These are phyloP conservation scores for Caenorhabditis plicata DNA, from an alignment of 2,888 invertebrate species.

Conservation along the genomic window DNA sequence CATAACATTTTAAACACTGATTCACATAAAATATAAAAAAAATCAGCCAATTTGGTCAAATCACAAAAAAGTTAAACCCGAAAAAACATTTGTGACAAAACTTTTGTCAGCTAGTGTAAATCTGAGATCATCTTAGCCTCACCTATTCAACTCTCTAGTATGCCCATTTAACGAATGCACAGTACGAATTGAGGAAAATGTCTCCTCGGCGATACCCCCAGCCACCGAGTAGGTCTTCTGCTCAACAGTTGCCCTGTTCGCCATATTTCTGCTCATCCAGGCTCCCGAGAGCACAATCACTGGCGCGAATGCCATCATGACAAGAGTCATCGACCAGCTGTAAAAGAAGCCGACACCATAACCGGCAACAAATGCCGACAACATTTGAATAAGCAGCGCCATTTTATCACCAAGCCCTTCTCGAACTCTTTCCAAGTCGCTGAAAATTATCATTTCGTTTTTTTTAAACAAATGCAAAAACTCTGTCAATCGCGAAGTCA, in stretches of 20 bases:
- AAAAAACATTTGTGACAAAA: no score
- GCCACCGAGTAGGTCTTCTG: conserved; percentile 65
- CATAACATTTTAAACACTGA: no score
- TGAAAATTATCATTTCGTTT: conserved; percentile 27
- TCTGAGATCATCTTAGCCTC: neutral
- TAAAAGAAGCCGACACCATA: conserved; percentile 69
- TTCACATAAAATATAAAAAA: no score
- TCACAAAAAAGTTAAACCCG: no score
- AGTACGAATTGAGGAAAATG: conserved; percentile 65
- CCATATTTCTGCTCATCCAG: conserved; percentile 67
- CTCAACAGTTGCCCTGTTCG: conserved; percentile 67
- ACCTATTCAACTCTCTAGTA: conserved; percentile 62
- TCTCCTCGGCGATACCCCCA: conserved; percentile 66
- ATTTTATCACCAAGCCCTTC: conserved; percentile 70
- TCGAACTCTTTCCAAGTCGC: conserved; percentile 70
- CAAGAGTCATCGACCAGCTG: conserved; percentile 71
- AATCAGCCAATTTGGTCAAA: no score
- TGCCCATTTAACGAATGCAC: conserved; percentile 66
- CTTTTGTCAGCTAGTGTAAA: no score
- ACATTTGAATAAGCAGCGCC: conserved; percentile 66
- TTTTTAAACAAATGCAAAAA: neutral
- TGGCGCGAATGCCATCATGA: conserved; percentile 71
- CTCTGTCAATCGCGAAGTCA: conserved; percentile 70
- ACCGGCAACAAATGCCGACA: conserved; percentile 68
- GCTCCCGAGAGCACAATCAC: conserved; percentile 67